Evolutionary conservation across 2,797 vertebrate genomes (phyloP), one percentile per base, ranked within the genome.

Genomic region (Pangasius djambal): DNA sequence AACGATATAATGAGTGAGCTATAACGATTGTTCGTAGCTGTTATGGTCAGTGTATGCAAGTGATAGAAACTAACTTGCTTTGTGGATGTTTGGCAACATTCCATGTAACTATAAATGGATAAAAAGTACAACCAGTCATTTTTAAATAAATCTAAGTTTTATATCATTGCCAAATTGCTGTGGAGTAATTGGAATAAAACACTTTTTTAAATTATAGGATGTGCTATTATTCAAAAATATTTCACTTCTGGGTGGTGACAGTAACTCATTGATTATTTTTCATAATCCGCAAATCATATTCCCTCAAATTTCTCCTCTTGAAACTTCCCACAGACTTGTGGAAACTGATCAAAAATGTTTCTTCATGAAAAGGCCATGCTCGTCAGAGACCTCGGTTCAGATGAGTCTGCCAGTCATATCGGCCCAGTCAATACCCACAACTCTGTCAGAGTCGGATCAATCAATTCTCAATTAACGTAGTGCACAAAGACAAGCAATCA

Each of bases 401-500:
- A 92, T 93, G 90, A 94, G 92, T 93, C 91, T 91, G 92, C 91
- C 83, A 40, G 92, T 94, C 89, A 91, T 90, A 93, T 93, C 86
- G 86, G 86, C 88, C 67, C 0, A 70, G 75, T 89, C 90, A 88
- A 90, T 94, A 92, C 94, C 92, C 92, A 92, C 90, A 48, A 86
- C 81, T 89, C 90, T 88, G 92, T 77, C 88, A 92, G 92, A 92
- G 90, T 90, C 92, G 91, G 92, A 95, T 95, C 93, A 96, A 94
- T 96, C 95, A 94, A 95, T 96, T 94, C 92, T 91, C 94, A 94
- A 95, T 96, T 95, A 96, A 93, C 90, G 92, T 93, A 94, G 92
- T 94, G 93, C 90, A 93, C 91, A 93, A 91, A 94, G 94, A 94
- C 94, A 57, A 90, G 88, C 88, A 91, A 96, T 95, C 94, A 95